A percentile compares a stretch with the other conserved stretches of the same genome.
Conservation (phyloP, 2,888 invertebrate genomes). For the Operophtera brumata region DNA sequence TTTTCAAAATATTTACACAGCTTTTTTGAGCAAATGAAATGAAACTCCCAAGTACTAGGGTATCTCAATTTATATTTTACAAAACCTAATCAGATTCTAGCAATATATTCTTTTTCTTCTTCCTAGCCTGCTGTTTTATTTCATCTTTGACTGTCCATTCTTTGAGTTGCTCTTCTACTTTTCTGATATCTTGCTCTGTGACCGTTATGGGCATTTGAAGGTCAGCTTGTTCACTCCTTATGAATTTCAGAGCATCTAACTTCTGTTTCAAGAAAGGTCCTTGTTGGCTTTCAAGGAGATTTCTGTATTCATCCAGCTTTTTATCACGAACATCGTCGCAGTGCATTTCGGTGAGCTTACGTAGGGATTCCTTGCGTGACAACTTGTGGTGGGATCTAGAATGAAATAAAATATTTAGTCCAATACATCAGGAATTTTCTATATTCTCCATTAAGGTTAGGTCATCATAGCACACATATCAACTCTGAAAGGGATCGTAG, state of each 20-base stretch:
- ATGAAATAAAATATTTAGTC: slow-evolving; percentile 2
- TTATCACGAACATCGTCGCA: slow-evolving; percentile 84
- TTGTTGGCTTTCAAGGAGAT: slow-evolving; percentile 85
- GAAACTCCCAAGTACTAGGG: neutral
- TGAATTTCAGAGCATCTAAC: slow-evolving; percentile 84
- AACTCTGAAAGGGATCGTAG: too few species aligned
- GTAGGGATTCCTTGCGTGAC: slow-evolving; percentile 86
- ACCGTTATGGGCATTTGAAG: slow-evolving; percentile 84
- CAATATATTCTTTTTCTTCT: slow-evolving; percentile 61
- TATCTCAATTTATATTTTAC: slow-evolving; percentile 11
- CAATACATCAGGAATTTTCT: neutral
- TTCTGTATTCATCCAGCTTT: slow-evolving; percentile 84
- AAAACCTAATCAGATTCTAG: slow-evolving; percentile 13
- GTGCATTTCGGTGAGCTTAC: slow-evolving; percentile 85
- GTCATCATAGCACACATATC: too few species aligned
- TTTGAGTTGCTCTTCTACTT: slow-evolving; percentile 78
- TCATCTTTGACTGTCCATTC: slow-evolving; percentile 69
- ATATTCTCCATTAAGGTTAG: too few species aligned
- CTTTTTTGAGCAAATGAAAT: neutral
- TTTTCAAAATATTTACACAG: slow-evolving; percentile 36
- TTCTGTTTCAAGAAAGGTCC: slow-evolving; percentile 87
- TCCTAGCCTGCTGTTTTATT: slow-evolving; percentile 62
- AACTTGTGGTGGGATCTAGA: slow-evolving; percentile 79
- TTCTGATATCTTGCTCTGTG: slow-evolving; percentile 84
- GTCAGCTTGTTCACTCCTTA: slow-evolving; percentile 87